Conservation (phyloP, 2,888 invertebrate species). For the Leuctra nigra region DNA sequence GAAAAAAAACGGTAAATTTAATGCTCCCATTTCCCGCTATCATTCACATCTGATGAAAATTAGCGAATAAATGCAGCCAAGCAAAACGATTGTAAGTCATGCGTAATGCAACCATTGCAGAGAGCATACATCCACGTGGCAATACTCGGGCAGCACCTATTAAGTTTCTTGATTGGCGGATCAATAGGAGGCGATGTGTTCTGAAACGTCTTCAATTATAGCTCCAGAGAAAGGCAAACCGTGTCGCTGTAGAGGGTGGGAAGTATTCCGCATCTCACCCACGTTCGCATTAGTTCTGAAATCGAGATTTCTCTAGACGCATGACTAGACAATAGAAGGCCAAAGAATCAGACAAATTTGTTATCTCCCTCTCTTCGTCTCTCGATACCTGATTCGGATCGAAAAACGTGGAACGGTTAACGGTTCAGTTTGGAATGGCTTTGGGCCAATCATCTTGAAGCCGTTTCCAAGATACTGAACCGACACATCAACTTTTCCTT, state of each 20-base stretch:
- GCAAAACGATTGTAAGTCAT: too few species aligned
- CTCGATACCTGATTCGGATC: neutral
- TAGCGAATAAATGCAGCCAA: too few species aligned
- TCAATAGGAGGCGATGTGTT: too few species aligned
- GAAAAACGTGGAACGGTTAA: neutral
- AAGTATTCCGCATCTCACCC: conserved; percentile 9
- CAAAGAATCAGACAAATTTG: neutral
- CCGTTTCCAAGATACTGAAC: conserved; percentile 9
- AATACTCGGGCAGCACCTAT: too few species aligned
- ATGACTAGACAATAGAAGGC: neutral
- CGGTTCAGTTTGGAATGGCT: conserved; percentile 12
- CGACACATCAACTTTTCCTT: conserved; percentile 2
- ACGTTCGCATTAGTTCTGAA: conserved; percentile 14
- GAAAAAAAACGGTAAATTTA: too few species aligned
- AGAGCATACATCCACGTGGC: too few species aligned
- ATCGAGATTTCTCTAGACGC: conserved; percentile 10
- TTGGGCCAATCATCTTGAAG: conserved; percentile 10
- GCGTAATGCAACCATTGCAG: too few species aligned
- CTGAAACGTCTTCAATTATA: neutral
- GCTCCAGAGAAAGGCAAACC: neutral
- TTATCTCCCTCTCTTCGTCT: neutral
- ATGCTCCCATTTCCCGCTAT: too few species aligned
- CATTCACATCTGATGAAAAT: too few species aligned
- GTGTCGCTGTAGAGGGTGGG: neutral
- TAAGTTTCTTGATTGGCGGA: too few species aligned